phyloP scores from a whole-genome alignment of 2,797 vertebrate genomes.

The Pygocentrus nattereri region DNA sequence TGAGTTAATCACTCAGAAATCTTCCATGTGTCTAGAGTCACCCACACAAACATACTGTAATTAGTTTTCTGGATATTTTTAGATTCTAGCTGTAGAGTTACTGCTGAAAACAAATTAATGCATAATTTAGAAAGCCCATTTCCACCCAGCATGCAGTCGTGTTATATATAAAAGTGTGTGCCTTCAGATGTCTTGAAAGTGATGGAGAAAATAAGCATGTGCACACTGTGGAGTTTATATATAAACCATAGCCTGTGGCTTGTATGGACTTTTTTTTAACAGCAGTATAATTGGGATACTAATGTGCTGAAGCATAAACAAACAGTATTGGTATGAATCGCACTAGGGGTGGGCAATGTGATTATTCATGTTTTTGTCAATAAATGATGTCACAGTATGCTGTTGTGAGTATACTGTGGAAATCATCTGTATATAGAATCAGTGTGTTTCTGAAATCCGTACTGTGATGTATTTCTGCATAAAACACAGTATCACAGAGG shows the following conservation, averaged over 20 bases:
- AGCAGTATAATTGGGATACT: background rate
- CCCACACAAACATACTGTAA: constrained; percentile 16
- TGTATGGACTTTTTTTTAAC: background rate
- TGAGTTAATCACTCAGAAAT: background rate
- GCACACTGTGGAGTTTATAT: background rate
- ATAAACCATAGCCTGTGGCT: background rate
- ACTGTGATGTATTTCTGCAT: too few species aligned
- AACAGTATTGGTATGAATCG: background rate
- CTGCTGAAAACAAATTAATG: constrained; percentile 24
- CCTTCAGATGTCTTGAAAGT: background rate
- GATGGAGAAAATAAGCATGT: background rate
- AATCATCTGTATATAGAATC: too few species aligned
- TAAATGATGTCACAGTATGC: background rate
- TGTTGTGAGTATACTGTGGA: background rate
- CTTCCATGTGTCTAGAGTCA: background rate
- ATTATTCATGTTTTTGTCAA: background rate
- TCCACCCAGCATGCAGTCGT: background rate
- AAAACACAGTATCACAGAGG: too few species aligned
- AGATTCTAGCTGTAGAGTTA: constrained; percentile 19
- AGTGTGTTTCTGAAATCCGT: too few species aligned
- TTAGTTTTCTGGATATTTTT: constrained; percentile 10
- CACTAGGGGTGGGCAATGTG: background rate
- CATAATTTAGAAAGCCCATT: constrained; percentile 11
- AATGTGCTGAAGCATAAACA: background rate
- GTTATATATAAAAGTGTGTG: background rate